Evolutionary conservation across 1,140 invertebrate species (phyloP).

Genomic region (Cryptotermes secundus): DNA sequence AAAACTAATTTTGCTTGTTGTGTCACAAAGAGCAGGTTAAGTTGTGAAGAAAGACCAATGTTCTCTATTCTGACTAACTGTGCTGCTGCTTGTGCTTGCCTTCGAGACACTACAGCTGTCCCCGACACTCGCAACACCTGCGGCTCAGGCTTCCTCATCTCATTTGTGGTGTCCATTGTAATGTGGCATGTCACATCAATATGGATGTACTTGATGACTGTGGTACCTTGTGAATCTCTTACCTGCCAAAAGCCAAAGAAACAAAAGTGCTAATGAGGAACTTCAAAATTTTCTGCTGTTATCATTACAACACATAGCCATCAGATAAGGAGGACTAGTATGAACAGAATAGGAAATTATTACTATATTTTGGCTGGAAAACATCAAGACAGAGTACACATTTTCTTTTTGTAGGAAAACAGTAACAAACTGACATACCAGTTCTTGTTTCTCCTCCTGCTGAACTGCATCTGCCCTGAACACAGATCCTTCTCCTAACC

Average conservation of each 20-base stretch:
- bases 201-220: slow-evolving; percentile 62
- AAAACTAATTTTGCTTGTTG: slow-evolving; percentile 63
- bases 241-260: slow-evolving; percentile 33
- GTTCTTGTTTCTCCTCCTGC: slow-evolving; percentile 59
- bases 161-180: slow-evolving; percentile 56
- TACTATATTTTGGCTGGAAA: too few relatives aligned
- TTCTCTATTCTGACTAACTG: slow-evolving; percentile 60
- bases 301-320: too few relatives aligned
- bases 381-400: not conserved
- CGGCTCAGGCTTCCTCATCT: slow-evolving; percentile 52
- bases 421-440: slow-evolving; percentile 43
- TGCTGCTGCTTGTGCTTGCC: slow-evolving; percentile 51
- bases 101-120: slow-evolving; percentile 61
- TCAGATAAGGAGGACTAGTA: too few relatives aligned
- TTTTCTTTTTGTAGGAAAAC: not conserved
- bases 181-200: slow-evolving; percentile 66
- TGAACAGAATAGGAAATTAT: too few relatives aligned
- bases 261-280: too few relatives aligned
- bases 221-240: slow-evolving; percentile 46
- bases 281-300: too few relatives aligned
- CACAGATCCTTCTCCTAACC: slow-evolving; percentile 61
- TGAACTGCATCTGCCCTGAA: slow-evolving; percentile 64
- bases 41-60: slow-evolving; percentile 64
- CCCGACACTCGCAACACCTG: slow-evolving; percentile 65
- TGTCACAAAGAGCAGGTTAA: slow-evolving; percentile 62